Evolutionary conservation across 2,888 invertebrate genomes (phyloP).

Genomic region (Nowickia ferox): DNA sequence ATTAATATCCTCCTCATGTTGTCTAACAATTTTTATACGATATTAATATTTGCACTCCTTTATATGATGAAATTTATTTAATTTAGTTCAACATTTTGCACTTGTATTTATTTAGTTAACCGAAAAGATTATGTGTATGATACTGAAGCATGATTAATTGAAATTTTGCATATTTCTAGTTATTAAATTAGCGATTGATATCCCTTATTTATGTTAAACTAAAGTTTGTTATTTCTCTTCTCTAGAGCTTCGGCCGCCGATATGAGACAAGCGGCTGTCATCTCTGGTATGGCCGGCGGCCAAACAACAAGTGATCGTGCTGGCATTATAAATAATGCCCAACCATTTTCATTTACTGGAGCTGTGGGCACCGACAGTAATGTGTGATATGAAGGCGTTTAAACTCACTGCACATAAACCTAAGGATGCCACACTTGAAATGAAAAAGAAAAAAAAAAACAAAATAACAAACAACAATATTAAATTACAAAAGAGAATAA

Average conservation of each 20-base stretch:
- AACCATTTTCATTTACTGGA: slow-evolving; percentile 90
- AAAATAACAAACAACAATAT: slow-evolving; percentile 1
- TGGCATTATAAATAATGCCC: slow-evolving; percentile 91
- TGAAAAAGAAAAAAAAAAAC: slow-evolving; percentile 12
- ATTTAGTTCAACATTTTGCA: slow-evolving; percentile 28
- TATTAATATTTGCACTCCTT: slow-evolving; percentile 17
- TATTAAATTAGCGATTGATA: neutral
- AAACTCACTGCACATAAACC: slow-evolving; percentile 31
- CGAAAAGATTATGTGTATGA: neutral
- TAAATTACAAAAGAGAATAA: slow-evolving; percentile 65
- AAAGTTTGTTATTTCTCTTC: slow-evolving; percentile 64
- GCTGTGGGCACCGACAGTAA: slow-evolving; percentile 87
- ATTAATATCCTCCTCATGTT: neutral
- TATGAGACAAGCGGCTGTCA: slow-evolving; percentile 89
- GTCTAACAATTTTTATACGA: neutral
- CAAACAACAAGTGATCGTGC: slow-evolving; percentile 87
- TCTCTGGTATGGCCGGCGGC: slow-evolving; percentile 76
- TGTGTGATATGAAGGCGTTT: slow-evolving; percentile 84
- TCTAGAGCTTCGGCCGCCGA: slow-evolving; percentile 90
- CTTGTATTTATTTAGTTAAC: neutral
- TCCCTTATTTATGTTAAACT: slow-evolving; percentile 4
- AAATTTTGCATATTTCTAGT: neutral
- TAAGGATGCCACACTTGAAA: slow-evolving; percentile 49
- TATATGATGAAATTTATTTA: neutral
- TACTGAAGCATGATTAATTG: slow-evolving; percentile 31